Evolutionary conservation across 2,113 vertebrate species (phyloP).

Genomic region (Heterotis niloticus): DNA sequence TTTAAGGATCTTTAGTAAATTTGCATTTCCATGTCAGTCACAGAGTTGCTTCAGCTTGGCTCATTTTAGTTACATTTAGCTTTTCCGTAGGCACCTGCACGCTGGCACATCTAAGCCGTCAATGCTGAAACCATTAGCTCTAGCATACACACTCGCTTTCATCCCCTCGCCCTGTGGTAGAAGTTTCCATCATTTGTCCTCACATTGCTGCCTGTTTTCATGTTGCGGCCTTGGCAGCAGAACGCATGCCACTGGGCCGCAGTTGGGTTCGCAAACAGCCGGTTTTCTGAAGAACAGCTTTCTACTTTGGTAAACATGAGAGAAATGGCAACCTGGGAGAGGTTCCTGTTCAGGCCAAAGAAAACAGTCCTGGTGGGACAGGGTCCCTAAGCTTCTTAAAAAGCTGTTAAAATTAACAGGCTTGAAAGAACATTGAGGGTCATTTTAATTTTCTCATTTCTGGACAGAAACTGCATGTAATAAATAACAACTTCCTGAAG

Average conservation of each 20-base stretch:
- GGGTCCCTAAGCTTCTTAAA: conserved; percentile 11
- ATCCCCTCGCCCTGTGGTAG: too few species aligned
- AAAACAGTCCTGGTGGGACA: conserved; percentile 2
- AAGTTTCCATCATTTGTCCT: background rate
- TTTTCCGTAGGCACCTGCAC: background rate
- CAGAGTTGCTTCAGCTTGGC: too few species aligned
- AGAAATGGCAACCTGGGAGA: background rate
- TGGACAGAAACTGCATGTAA: background rate
- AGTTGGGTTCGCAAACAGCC: background rate
- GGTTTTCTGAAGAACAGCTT: background rate
- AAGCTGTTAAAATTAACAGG: conserved; percentile 24
- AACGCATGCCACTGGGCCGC: too few species aligned
- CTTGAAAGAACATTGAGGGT: background rate
- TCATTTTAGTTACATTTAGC: too few species aligned
- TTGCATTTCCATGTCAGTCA: too few species aligned
- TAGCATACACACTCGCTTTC: too few species aligned
- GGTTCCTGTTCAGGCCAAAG: background rate
- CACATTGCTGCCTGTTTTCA: background rate
- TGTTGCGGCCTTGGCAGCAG: background rate
- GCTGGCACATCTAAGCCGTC: background rate
- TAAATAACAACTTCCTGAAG: background rate
- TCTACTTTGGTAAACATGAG: background rate
- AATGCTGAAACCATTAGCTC: background rate
- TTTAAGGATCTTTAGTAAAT: too few species aligned
- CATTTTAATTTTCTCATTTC: background rate